Percentiles rank a stretch among this genome's conserved stretches.
Conservation (phyloP, 1,140 invertebrate genomes). For the Belonocnema kinseyi region DNA sequence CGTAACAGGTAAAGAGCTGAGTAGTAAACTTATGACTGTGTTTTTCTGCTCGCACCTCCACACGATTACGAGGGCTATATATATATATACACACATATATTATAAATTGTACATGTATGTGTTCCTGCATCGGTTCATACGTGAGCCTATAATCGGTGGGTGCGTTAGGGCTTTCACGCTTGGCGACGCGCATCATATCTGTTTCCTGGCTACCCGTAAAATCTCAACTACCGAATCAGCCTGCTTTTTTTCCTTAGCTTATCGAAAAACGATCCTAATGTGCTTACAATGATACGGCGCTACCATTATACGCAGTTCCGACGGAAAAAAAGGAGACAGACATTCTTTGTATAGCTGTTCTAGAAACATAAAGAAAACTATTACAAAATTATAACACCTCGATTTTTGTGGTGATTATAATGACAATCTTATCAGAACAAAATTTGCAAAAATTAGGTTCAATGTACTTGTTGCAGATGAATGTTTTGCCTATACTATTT, state of each 20-base stretch:
- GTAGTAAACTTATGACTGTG: not conserved
- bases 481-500: too few species aligned
- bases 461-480: too few species aligned
- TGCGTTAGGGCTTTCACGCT: constrained; percentile 66
- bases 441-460: too few species aligned
- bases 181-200: constrained; percentile 70
- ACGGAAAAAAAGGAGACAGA: too few species aligned
- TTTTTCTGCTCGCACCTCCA: not conserved
- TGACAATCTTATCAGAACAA: too few species aligned
- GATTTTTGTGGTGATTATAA: too few species aligned
- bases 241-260: not conserved
- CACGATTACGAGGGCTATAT: not conserved
- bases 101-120: constrained; percentile 35
- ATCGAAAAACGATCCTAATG: not conserved
- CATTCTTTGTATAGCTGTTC: too few species aligned
- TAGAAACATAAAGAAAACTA: too few species aligned
- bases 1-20: constrained; percentile 6
- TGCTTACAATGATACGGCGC: too few species aligned
- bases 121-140: constrained; percentile 37
- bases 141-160: constrained; percentile 61
- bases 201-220: constrained; percentile 59
- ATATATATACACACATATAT: too few species aligned
- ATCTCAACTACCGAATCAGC: constrained; percentile 44
- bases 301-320: too few species aligned
- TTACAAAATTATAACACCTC: too few species aligned